phyloP scores from a whole-genome alignment of 2,113 vertebrate species.

The Alosa alosa region DNA sequence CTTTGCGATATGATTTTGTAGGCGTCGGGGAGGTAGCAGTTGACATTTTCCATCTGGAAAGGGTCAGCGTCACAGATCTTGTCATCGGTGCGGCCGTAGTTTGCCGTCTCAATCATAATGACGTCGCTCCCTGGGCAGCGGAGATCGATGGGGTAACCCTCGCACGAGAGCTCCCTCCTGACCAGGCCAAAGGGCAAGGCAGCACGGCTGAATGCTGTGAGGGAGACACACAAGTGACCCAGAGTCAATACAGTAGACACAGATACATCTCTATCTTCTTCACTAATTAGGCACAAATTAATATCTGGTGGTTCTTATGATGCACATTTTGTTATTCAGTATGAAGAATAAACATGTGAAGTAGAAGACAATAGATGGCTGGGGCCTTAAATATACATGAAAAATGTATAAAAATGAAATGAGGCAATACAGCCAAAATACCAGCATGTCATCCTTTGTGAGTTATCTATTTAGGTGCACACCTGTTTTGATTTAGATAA shows the following conservation, averaged over 20 bases:
- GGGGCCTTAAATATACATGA: neutral
- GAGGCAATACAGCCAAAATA: neutral
- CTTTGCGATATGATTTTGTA: conserved; percentile 99
- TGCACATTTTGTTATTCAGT: too few relatives aligned
- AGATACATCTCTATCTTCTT: neutral
- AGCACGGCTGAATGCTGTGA: conserved; percentile 82
- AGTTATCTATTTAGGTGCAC: neutral
- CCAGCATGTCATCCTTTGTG: neutral
- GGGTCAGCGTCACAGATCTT: conserved; percentile 99
- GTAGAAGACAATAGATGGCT: too few relatives aligned
- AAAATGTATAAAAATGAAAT: neutral
- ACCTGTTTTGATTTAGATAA: conserved; percentile 4
- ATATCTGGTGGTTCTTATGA: too few relatives aligned
- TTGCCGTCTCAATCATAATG: conserved; percentile 98
- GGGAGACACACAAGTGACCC: neutral
- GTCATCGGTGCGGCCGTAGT: conserved; percentile 97
- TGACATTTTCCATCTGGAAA: conserved; percentile 99
- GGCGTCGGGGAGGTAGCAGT: conserved; percentile 98
- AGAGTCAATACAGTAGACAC: neutral
- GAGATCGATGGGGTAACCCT: conserved; percentile 97
- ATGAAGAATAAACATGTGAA: too few relatives aligned
- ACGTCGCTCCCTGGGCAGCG: conserved; percentile 98
- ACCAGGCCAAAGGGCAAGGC: conserved; percentile 95
- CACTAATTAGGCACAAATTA: too few relatives aligned
- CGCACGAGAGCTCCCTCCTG: conserved; percentile 93